A percentile compares a stretch with the other conserved stretches of the same genome.
Conservation (phyloP, 2,888 invertebrate species). For the Drosophila quinaria region DNA sequence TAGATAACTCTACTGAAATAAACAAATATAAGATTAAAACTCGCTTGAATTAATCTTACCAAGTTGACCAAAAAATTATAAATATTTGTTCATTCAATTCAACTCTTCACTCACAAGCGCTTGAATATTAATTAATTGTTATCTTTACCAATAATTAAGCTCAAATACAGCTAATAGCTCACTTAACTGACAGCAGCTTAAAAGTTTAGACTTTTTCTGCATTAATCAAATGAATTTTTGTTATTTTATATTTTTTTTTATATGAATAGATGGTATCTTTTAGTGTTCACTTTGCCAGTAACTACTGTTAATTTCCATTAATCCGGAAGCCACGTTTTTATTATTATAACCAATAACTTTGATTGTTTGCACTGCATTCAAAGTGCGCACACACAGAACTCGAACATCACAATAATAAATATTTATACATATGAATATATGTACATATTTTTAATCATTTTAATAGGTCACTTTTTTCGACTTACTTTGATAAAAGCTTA, state of each 20-base stretch:
- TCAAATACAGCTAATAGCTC: not conserved
- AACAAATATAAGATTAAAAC: not conserved
- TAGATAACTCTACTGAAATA: not conserved
- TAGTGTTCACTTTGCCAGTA: slow-evolving; percentile 13
- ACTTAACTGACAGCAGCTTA: slow-evolving; percentile 8
- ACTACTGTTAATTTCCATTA: slow-evolving; percentile 64
- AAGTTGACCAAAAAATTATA: not conserved
- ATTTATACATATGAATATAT: slow-evolving; percentile 7
- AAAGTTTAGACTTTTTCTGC: not conserved
- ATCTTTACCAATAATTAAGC: slow-evolving; percentile 4
- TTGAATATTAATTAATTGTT: slow-evolving; percentile 6
- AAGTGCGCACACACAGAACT: not conserved
- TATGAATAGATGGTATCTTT: not conserved
- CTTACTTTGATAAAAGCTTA: slow-evolving; percentile 52
- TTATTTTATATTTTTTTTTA: not conserved
- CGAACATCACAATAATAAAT: slow-evolving; percentile 19
- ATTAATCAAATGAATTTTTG: not conserved
- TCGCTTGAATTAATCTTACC: no score
- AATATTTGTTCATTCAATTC: not conserved
- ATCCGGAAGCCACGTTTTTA: slow-evolving; percentile 50
- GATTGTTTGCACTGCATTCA: slow-evolving; percentile 66
- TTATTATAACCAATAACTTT: slow-evolving; percentile 56
- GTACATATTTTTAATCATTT: slow-evolving; percentile 66
- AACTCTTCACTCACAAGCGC: not conserved
- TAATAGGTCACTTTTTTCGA: slow-evolving; percentile 67